Evolutionary conservation across 2,113 vertebrate genomes (phyloP).

Genomic region (Sinocyclocheilus grahami): DNA sequence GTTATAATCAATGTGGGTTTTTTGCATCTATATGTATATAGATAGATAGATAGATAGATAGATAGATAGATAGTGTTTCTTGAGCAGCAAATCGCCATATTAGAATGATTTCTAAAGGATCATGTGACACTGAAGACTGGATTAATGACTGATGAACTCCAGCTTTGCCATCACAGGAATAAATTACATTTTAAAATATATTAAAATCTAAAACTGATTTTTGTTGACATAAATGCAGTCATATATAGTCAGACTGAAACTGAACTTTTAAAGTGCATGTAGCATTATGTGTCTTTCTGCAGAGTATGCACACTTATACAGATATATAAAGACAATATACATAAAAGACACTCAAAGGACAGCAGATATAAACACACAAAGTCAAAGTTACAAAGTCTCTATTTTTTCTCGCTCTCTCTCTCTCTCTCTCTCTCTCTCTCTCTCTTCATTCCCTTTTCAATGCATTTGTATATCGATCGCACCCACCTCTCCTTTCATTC

Average conservation of each 20-base stretch:
- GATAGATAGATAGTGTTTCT: too few relatives aligned
- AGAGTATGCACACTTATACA: slow-evolving; percentile 13
- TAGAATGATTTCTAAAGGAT: background rate
- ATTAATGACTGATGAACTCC: background rate
- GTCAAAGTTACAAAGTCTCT: slow-evolving; percentile 25
- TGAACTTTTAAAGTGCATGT: background rate
- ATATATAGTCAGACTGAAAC: background rate
- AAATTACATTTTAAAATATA: too few relatives aligned
- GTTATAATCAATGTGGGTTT: too few relatives aligned
- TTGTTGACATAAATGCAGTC: too few relatives aligned
- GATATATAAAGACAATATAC: background rate
- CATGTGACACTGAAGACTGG: background rate
- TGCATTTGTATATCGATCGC: slow-evolving; percentile 47
- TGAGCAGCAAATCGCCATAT: background rate
- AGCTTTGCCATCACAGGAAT: too few relatives aligned
- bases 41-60: too few relatives aligned
- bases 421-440: background rate
- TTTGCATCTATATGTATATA: too few relatives aligned
- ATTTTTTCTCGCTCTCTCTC: background rate
- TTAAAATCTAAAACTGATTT: too few relatives aligned
- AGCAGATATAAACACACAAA: slow-evolving; percentile 38
- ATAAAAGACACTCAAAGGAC: slow-evolving; percentile 16
- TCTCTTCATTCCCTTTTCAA: slow-evolving; percentile 1
- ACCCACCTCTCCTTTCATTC: slow-evolving; percentile 43
- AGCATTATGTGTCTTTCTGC: slow-evolving; percentile 11